Evolutionary conservation across 2,797 vertebrate genomes (phyloP).

Genomic region (Tachyglossus aculeatus): DNA sequence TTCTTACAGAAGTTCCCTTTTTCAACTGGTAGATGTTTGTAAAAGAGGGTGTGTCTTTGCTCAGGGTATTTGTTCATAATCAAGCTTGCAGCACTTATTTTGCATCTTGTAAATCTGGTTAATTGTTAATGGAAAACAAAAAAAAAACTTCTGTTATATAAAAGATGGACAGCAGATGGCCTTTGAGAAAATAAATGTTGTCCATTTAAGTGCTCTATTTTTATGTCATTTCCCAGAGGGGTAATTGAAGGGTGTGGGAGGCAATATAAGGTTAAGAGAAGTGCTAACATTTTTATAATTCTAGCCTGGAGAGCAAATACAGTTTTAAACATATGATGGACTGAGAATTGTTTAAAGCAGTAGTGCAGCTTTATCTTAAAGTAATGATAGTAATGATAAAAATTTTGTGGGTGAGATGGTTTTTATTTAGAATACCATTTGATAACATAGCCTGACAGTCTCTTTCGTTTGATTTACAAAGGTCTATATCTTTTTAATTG

Average conservation of each 20-base stretch:
- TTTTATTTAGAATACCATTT: too few species aligned
- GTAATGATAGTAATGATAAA: too few species aligned
- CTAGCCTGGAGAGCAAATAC: not conserved
- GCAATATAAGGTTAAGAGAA: not conserved
- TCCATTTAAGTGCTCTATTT: not conserved
- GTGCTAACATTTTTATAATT: not conserved
- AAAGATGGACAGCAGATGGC: not conserved
- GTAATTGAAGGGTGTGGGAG: not conserved
- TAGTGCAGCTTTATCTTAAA: not conserved
- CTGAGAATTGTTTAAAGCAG: not conserved
- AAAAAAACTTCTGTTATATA: not conserved
- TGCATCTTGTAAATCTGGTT: conserved; percentile 23
- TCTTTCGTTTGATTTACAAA: too few species aligned
- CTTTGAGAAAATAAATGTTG: not conserved
- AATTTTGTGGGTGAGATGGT: too few species aligned
- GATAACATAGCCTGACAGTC: too few species aligned
- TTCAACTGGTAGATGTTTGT: not conserved
- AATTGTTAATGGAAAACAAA: conserved; percentile 22
- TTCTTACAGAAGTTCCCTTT: conserved; percentile 28
- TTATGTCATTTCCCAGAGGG: not conserved
- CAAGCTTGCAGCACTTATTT: conserved; percentile 40
- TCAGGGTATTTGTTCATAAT: conserved; percentile 40
- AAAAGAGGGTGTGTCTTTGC: too few species aligned
- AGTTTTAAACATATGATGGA: not conserved
- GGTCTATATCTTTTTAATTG: too few species aligned